Conservation (phyloP, 2,888 invertebrate genomes). For the Gymnocheta viridis region DNA sequence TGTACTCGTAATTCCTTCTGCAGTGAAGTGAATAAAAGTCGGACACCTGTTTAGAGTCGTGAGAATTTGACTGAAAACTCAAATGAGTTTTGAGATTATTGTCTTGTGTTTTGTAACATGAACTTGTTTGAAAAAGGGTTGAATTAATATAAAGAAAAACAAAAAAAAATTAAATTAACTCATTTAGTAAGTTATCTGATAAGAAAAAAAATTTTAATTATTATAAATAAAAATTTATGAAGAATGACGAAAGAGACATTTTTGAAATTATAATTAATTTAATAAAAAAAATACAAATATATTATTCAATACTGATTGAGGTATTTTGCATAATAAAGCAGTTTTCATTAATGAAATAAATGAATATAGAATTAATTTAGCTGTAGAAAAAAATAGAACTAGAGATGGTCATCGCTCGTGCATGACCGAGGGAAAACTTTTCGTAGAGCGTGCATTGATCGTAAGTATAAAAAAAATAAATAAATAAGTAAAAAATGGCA, state of each 20-base stretch:
- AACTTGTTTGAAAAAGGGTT: conserved; percentile 38
- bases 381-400: not conserved
- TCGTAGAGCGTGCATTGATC: too few relatives aligned
- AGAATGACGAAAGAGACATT: conserved; percentile 1
- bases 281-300: not conserved
- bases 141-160: not conserved
- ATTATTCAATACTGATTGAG: not conserved
- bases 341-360: not conserved
- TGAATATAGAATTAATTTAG: not conserved
- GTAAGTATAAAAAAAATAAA: too few relatives aligned
- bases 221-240: conserved; percentile 41
- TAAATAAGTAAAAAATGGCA: too few relatives aligned
- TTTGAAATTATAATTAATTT: not conserved
- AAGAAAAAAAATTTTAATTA: conserved; percentile 5
- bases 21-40: not conserved
- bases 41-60: not conserved
- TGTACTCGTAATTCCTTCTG: not conserved
- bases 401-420: too few relatives aligned
- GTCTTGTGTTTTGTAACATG: not conserved
- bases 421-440: too few relatives aligned
- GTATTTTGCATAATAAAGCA: conserved; percentile 11
- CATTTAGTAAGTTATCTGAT: conserved; percentile 30
- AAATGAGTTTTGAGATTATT: not conserved
- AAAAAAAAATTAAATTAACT: not conserved
- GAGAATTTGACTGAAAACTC: not conserved